A percentile compares a stretch with the other conserved stretches of the same genome.
Evolutionary conservation across 1,140 invertebrate genomes (phyloP).

Genomic region (Hylyphantes graminicola): DNA sequence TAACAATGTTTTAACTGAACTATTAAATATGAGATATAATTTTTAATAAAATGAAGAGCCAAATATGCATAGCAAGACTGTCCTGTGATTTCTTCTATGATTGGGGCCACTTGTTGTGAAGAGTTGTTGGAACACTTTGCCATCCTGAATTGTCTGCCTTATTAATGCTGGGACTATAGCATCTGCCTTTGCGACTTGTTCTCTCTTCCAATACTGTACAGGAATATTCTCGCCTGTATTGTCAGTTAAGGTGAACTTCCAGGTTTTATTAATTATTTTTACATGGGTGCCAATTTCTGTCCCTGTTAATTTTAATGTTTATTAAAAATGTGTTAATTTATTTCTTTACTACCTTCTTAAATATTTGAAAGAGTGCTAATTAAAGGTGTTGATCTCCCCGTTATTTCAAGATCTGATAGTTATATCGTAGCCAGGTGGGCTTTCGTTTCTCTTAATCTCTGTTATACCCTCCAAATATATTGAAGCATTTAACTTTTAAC

Average conservation of each 20-base stretch:
- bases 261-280: constrained; percentile 59
- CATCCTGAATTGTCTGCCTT: constrained; percentile 60
- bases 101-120: constrained; percentile 61
- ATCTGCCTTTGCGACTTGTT: constrained; percentile 50
- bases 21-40: constrained; percentile 40
- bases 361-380: constrained; percentile 20
- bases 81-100: constrained; percentile 58
- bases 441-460: constrained; percentile 41
- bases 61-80: constrained; percentile 56
- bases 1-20: constrained; percentile 59
- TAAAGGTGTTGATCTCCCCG: constrained; percentile 41
- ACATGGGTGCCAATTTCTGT: constrained; percentile 60
- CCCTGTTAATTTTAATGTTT: constrained; percentile 61
- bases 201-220: constrained; percentile 57
- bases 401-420: constrained; percentile 57
- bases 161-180: constrained; percentile 55
- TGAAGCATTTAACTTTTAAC: constrained; percentile 56
- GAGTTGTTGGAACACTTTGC: constrained; percentile 59
- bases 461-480: constrained; percentile 55
- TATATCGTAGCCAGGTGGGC: constrained; percentile 30
- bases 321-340: constrained; percentile 57
- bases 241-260: constrained; percentile 56
- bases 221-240: constrained; percentile 55
- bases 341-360: constrained; percentile 49
- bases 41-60: constrained; percentile 57